Evolutionary conservation across 2,797 vertebrate genomes (phyloP), one percentile per base, ranked within the genome.

Genomic region (Bothrops alternatus): DNA sequence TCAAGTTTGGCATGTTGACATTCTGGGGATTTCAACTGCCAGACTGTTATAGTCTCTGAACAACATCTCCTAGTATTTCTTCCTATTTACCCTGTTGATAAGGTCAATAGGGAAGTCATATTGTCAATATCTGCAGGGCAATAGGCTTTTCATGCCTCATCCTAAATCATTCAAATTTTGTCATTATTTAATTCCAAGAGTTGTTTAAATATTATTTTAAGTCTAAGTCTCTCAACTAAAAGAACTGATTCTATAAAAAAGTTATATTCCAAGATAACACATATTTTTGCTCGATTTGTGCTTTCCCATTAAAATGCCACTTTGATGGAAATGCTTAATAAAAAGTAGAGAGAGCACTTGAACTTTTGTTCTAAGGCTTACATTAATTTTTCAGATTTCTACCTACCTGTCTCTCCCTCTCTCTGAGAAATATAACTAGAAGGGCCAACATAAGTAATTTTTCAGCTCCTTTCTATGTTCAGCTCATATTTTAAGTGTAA

Each of bases 281-380:
- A 90, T 93, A 57, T 87, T 93, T 57, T n/a, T 37, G 12, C 26
- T 90, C 87, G 89, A 90, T 86, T 90, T 63, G 25, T 93, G 85
- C 94, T 92, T 55, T 95, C 50, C 82, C 63, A 78, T 96, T 94
- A 90, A 93, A 93, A 94, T 96, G 86, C 47, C 87, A 94, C 94
- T 95, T 91, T 95, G 94, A 93, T 87, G 61, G 95, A 96, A 96
- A 95, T 93, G 95, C 90, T 91, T 93, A 89, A 93, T 94, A 92
- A 90, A 96, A 93, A 86, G 93, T 78, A 86, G 55, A 60, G 60
- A 25, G 63, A 63, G 14, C 12, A 25, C 42, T 91, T 8, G 26
- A 47, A 16, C 47, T 92, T 94, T 87, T 90, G 78, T 56, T n/a
- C 88, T 91, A 90, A 94, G 93, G 86, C 63, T 87, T 58, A 42